These are phyloP conservation scores for Vollenhovia emeryi DNA, from an alignment of 1,140 invertebrate species.

Conservation along the genomic window DNA sequence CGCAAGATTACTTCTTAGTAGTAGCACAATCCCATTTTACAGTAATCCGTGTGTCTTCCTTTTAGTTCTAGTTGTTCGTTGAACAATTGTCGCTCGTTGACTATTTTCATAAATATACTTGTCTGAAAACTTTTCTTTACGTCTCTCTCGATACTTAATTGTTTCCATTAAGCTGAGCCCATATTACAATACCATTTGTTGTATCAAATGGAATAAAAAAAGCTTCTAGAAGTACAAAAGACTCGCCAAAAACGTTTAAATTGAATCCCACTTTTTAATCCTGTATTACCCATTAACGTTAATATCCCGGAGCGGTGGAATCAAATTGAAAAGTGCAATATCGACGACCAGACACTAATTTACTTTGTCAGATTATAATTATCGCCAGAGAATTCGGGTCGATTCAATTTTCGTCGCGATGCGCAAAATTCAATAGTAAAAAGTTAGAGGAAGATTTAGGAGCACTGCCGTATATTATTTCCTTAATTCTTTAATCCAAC, in stretches of 20 bases:
- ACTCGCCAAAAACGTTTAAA: not conserved
- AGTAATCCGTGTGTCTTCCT: not conserved
- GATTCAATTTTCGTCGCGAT: conserved; percentile 10
- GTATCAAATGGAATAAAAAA: not conserved
- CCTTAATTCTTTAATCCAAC: not conserved
- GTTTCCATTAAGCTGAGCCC: not conserved
- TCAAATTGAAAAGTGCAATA: conserved; percentile 51
- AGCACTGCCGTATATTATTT: not conserved
- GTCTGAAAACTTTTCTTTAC: not conserved
- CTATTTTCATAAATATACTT: not conserved
- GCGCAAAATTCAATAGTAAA: not conserved
- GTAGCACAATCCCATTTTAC: not conserved
- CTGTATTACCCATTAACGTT: conserved; percentile 27
- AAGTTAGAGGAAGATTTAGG: not conserved
- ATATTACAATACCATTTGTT: conserved; percentile 12
- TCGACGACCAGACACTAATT: conserved; percentile 10
- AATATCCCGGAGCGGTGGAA: not conserved
- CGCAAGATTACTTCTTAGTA: not conserved
- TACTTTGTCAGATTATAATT: conserved; percentile 40
- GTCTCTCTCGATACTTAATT: not conserved
- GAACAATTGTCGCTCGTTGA: not conserved
- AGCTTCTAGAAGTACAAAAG: not conserved
- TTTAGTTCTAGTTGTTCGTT: not conserved
- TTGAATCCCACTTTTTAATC: conserved; percentile 34
- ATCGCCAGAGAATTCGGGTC: conserved; percentile 17